Evolutionary conservation across 2,888 invertebrate genomes (phyloP).

Genomic region (Aporophyla lueneburgensis): DNA sequence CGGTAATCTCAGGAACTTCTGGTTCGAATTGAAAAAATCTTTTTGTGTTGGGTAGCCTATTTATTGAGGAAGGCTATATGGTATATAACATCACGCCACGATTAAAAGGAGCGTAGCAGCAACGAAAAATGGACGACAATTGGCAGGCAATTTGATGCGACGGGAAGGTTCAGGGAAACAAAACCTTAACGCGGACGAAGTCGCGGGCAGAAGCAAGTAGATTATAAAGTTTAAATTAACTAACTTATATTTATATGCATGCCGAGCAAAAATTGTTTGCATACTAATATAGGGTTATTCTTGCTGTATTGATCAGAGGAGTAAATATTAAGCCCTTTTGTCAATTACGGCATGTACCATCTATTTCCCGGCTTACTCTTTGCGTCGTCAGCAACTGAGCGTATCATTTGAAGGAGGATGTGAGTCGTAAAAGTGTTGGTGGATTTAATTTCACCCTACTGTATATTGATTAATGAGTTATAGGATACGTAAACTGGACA

Average conservation of each 20-base stretch:
- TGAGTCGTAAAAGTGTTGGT: constrained; percentile 87
- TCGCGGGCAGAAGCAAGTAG: too few relatives aligned
- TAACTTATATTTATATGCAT: background rate
- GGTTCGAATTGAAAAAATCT: too few relatives aligned
- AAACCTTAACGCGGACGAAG: too few relatives aligned
- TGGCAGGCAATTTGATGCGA: too few relatives aligned
- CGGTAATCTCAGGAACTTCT: too few relatives aligned
- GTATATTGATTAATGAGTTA: constrained; percentile 80
- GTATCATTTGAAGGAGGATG: constrained; percentile 84
- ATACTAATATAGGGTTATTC: background rate
- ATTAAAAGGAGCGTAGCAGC: too few relatives aligned
- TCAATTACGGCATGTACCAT: background rate
- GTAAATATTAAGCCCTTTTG: background rate
- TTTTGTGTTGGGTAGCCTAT: too few relatives aligned
- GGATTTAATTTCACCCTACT: constrained; percentile 88
- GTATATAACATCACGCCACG: too few relatives aligned
- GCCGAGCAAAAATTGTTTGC: background rate
- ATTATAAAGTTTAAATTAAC: too few relatives aligned
- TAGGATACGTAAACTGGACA: constrained; percentile 76
- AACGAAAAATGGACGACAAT: too few relatives aligned
- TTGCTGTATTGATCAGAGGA: background rate
- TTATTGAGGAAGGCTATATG: too few relatives aligned
- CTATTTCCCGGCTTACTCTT: constrained; percentile 37
- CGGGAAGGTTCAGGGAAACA: too few relatives aligned
- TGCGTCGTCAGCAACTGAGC: constrained; percentile 44